Evolutionary conservation across 2,113 vertebrate species (phyloP).

Genomic region (Mustela lutreola): DNA sequence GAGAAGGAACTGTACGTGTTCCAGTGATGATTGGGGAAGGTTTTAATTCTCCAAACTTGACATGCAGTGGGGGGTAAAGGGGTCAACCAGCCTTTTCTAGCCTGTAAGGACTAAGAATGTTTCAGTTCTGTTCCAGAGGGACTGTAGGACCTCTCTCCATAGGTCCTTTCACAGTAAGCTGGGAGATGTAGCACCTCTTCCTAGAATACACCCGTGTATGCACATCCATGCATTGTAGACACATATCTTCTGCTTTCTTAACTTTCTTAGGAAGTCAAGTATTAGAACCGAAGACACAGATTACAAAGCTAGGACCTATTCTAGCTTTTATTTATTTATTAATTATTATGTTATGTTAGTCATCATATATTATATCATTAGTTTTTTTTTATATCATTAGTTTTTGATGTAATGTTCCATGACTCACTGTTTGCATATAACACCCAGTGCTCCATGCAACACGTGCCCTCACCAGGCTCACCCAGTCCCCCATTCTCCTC

Average conservation of each 20-base stretch:
- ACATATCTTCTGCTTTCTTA: not conserved
- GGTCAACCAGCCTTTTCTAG: not conserved
- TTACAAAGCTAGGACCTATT: not conserved
- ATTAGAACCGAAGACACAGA: not conserved
- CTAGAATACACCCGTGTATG: accelerated
- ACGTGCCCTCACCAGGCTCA: too few species aligned
- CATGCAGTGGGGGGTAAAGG: accelerated
- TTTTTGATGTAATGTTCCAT: too few species aligned
- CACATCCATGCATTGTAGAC: accelerated
- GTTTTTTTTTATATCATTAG: too few species aligned
- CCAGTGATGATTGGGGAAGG: not conserved
- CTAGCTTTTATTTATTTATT: too few species aligned
- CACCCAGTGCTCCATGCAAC: too few species aligned
- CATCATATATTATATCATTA: too few species aligned
- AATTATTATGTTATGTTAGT: too few species aligned
- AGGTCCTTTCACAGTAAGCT: not conserved
- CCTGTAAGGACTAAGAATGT: not conserved
- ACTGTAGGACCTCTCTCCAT: not conserved
- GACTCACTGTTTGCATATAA: too few species aligned
- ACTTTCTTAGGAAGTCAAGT: not conserved
- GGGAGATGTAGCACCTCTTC: not conserved
- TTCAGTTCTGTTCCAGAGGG: not conserved
- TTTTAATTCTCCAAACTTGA: not conserved
- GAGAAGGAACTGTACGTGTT: not conserved
- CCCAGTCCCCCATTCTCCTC: too few species aligned